Percentiles rank a stretch among this genome's conserved stretches.
phyloP scores from a whole-genome alignment of 2,113 vertebrate genomes.

The Hyperoodon ampullatus region DNA sequence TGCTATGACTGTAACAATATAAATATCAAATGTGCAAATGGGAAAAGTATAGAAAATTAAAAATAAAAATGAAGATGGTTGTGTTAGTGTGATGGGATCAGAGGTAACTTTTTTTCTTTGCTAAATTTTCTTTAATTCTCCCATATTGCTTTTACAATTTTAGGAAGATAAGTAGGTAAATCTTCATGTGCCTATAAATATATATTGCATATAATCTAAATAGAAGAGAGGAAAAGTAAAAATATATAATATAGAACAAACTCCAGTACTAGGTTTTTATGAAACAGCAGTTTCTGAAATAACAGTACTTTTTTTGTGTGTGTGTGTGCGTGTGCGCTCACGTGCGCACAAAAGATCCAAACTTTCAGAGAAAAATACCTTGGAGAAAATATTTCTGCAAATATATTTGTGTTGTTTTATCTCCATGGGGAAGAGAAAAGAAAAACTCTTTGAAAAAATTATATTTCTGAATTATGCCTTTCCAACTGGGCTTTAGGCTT shows the following conservation, averaged over 20 bases:
- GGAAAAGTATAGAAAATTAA: background rate
- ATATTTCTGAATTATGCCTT: conserved; percentile 43
- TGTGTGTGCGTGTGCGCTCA: fast-evolving
- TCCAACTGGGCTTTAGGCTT: background rate
- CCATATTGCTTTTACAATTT: background rate
- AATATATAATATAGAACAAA: background rate
- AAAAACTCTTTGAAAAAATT: background rate
- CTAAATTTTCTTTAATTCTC: background rate
- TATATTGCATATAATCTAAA: background rate
- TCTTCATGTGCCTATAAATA: background rate
- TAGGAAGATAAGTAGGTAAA: background rate
- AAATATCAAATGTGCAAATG: background rate
- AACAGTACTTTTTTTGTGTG: background rate
- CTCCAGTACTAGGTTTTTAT: background rate
- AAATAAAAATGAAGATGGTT: background rate
- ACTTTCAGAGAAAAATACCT: background rate
- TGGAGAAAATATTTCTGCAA: conserved; percentile 4
- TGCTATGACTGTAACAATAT: background rate
- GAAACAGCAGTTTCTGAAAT: background rate
- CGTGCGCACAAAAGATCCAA: background rate
- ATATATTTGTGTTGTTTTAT: background rate
- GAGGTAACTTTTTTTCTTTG: background rate
- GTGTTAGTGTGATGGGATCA: background rate
- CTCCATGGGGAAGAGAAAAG: background rate
- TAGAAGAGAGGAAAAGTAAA: background rate